Base-by-base conservation (phyloP, 1,140 invertebrate species). In the Alviniconcha marisindica region DNA sequence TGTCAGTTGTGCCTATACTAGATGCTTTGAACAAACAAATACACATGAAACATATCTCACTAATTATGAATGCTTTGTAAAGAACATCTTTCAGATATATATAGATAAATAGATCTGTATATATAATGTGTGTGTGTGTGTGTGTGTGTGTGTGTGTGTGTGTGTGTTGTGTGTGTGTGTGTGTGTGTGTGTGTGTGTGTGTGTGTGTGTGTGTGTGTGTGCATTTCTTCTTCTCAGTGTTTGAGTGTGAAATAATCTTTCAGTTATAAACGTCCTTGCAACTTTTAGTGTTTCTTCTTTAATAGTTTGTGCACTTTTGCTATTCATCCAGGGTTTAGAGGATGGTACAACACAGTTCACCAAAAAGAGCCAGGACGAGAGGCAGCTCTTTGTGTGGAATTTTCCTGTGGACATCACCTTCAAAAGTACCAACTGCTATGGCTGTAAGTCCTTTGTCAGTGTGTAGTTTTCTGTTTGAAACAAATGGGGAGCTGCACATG, bases 401-500 rank as follows among this genome's bases (percentile, higher is more conserved):
- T 96, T 96, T 89, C 96, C 96, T 0, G 82, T 97, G 28, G 96
- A 97, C 87, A 94, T 96, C 33, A 95, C 96, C 1, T 97, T 96
- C 86, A 96, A 96, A 91, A 96, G 95, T 83, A 96, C 95, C 71
- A 96, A 96, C 94, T 96, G 96, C 31, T 94, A 94, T 90, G 96
- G 96, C 85, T 97, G 96, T 96, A 94, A 95, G 95, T 69, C n/a
- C 33, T 31, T 5, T 33, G 28, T 69, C 5, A 5, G n/a, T 40
- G 66, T 40, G 33, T 40, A 18, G 44, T 48, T 10, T 48, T 48
- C 44, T 48, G 44, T 48, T 18, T 48, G 44, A 5, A 48, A 48
- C 44, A n/a, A n/a, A n/a, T n/a, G n/a, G n/a, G n/a, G n/a, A n/a
- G n/a, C n/a, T n/a, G n/a, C n/a, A n/a, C n/a, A n/a, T n/a, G n/a